Evolutionary conservation across 1,140 invertebrate genomes (phyloP).

Genomic region (Aradophagus sp.): DNA sequence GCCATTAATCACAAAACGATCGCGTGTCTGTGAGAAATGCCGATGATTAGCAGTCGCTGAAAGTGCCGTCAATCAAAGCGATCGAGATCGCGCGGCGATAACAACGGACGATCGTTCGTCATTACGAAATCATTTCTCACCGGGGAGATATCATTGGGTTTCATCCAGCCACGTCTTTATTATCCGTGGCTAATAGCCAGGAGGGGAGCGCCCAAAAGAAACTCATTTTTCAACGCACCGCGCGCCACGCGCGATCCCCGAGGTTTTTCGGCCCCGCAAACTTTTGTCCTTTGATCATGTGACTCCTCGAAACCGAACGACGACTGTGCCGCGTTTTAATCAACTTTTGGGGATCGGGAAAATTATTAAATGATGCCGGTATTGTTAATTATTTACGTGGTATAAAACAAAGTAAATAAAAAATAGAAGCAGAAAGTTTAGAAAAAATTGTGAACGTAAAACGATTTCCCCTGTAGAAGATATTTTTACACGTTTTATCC

Average conservation of each 20-base stretch:
- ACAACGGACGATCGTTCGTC: constrained; percentile 20
- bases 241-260: constrained; percentile 5
- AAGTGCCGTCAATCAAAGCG: constrained; percentile 23
- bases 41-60: constrained; percentile 19
- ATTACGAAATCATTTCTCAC: constrained; percentile 32
- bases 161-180: constrained; percentile 17
- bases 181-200: constrained; percentile 11
- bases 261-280: constrained; percentile 14
- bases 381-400: too few relatives aligned
- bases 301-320: constrained; percentile 21
- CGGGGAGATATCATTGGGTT: constrained; percentile 17
- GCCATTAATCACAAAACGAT: constrained; percentile 15
- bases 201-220: constrained; percentile 1
- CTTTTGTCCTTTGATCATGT: constrained; percentile 31
- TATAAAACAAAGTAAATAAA: too few relatives aligned
- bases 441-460: too few relatives aligned
- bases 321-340: constrained; percentile 29
- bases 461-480: too few relatives aligned
- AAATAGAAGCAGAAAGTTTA: too few relatives aligned
- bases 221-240: constrained; percentile 33
- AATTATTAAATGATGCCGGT: too few relatives aligned
- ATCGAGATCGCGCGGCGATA: constrained; percentile 9
- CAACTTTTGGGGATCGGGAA: too few relatives aligned
- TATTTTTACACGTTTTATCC: too few relatives aligned
- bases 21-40: constrained; percentile 10